Base-by-base conservation (phyloP, 2,797 vertebrate species). In the Chelonia mydas region DNA sequence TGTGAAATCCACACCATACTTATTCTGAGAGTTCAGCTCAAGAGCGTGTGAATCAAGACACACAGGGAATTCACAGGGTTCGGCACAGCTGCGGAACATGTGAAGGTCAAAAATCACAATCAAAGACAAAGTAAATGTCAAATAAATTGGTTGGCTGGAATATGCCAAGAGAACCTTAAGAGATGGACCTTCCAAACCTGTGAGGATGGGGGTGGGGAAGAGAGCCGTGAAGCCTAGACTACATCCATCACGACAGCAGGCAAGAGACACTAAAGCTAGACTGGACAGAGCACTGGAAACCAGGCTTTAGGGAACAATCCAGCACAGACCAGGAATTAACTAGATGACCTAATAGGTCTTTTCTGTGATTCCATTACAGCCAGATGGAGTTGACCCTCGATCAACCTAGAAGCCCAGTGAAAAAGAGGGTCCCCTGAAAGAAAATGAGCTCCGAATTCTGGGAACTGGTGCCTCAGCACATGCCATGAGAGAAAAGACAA, bases 391-490 rank as follows among this genome's bases (percentile, higher is more conserved):
- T 51, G 19, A 41, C 41, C 17, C 74, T 37, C 3, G 1, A 2
- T 7, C 7, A 37, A 79, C 3, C 2, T 11, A 15, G 80, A 53
- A 90, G 55, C 15, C 17, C 23, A 45, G 1, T 1, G 28, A 27
- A 4, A 41, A 4, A 4, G 11, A 1, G 0, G 0, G 2, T 3
- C 11, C 13, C 5, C 0, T 9, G 37, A 1, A 1, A 25, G 25
- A 1, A 3, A 76, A 49, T 12, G 17, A 0, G 0, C 27, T 28
- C 23, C 6, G 15, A 17, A 47, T 0, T 1, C 28, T 77, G 7
- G 77, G 68, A 27, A 3, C 3, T 2, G 59, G 3, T 2, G 31
- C 1, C 1, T 6, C 86, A 6, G 53, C 19, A 11, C 5, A 5
- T 37, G 49, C 77, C 15, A 3, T 0, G 28, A 1, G 0, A 9